Evolutionary conservation across 2,113 vertebrate species (phyloP).

Genomic region (Cheilinus undulatus): DNA sequence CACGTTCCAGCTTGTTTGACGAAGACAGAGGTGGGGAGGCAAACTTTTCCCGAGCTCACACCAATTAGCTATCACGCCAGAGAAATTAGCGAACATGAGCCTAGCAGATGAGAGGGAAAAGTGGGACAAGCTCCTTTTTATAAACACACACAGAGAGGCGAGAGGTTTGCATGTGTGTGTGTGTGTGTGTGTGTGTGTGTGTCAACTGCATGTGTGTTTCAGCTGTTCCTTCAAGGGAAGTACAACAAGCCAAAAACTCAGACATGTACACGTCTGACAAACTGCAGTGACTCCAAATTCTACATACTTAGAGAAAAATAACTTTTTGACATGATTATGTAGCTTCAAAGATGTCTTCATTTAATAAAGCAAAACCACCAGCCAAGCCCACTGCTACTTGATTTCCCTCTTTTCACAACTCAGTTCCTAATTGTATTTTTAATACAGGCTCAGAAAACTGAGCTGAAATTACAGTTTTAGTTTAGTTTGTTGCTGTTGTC

Average conservation of each 20-base stretch:
- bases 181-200: slow-evolving; percentile 3
- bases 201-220: not conserved
- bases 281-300: slow-evolving; percentile 13
- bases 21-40: slow-evolving; percentile 17
- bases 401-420: no score
- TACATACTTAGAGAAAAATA: slow-evolving; percentile 11
- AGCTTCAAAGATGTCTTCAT: no score
- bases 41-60: slow-evolving; percentile 61
- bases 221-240: slow-evolving; percentile 9
- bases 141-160: slow-evolving; percentile 56
- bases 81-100: slow-evolving; percentile 68
- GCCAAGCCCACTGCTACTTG: no score
- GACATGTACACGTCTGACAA: slow-evolving; percentile 42
- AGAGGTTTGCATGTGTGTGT: slow-evolving; percentile 43
- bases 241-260: slow-evolving; percentile 33
- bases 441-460: no score
- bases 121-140: slow-evolving; percentile 76
- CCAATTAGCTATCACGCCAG: slow-evolving; percentile 72
- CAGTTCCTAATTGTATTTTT: no score
- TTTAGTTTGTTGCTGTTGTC: no score
- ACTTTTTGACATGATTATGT: slow-evolving; percentile 26
- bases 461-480: no score
- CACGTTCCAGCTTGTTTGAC: slow-evolving; percentile 64
- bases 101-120: slow-evolving; percentile 59
- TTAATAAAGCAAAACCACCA: no score